Evolutionary conservation across 2,113 vertebrate species (phyloP), one percentile per base, ranked within the genome.

Genomic region (Galbula dea): DNA sequence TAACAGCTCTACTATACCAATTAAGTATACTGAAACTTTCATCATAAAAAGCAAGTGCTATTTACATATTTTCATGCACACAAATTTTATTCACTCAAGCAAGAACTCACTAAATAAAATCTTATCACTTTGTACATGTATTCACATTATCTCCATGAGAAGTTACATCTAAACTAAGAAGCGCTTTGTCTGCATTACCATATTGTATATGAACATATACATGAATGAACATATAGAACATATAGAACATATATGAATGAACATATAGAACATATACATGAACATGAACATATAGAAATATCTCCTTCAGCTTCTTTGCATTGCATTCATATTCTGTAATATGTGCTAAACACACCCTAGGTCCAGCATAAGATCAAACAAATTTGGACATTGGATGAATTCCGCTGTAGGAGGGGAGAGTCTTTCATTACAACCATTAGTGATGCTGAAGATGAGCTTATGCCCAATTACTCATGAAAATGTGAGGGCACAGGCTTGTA

Each of bases 1-100:
- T 88, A 72, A 92, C 82, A 95, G 20, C 51, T 96, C 54, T 91
- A 73, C 68, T 92, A 37, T 48, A 77, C 74, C 61, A 95, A 78
- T 94, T 94, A 88, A 80, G 21, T 75, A 27, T 49, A 65, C 20
- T 32, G 73, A 77, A 95, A 93, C 49, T 87, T 87, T 41, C 55
- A 73, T 85, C 63, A 76, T 76, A 85, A 91, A 86, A 94, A 82
- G 32, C 23, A 81, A 88, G 26, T 73, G 36, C 41, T 89, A 30
- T 67, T 88, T 88, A 23, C 34, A 24, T 91, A 49, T 89, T 86
- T 84, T 76, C 54, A 51, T 7, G 1, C 7, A 9, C 37, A 76
- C 27, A 71, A 15, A 2, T 75, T 41, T 83, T 92, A 67, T 55
- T 90, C 22, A 65, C 13, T 88, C 4, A 5, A 72, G 48, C 61